These are phyloP conservation scores for Megaustenia siamemsis DNA, from an alignment of 2,888 invertebrate species.

Conservation along the genomic window DNA sequence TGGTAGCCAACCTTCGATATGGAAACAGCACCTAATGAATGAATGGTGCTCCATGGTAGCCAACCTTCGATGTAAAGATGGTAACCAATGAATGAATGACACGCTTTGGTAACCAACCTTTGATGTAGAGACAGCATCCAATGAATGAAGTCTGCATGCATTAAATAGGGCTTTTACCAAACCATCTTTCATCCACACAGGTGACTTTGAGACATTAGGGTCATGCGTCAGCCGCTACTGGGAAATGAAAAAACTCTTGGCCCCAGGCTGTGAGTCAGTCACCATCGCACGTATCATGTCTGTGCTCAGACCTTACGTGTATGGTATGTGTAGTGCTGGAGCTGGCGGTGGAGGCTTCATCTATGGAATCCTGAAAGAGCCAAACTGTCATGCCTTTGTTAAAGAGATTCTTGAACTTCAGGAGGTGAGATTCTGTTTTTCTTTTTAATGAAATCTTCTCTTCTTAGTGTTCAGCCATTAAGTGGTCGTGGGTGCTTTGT, in stretches of 20 bases:
- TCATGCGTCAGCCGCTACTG: conserved; percentile 78
- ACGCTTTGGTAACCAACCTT: too few species aligned
- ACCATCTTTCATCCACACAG: conserved; percentile 61
- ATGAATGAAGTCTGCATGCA: too few species aligned
- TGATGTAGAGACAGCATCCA: too few species aligned
- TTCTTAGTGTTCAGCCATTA: too few species aligned
- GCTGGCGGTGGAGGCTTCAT: conserved; percentile 81
- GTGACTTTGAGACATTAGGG: conserved; percentile 77
- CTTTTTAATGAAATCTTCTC: too few species aligned
- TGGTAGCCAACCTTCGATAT: too few species aligned
- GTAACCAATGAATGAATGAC: too few species aligned
- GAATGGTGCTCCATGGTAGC: too few species aligned
- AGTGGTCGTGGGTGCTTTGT: too few species aligned
- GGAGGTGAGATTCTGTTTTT: conserved; percentile 39
- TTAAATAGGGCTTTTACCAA: too few species aligned
- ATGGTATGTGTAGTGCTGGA: conserved; percentile 79
- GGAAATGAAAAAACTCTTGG: conserved; percentile 80
- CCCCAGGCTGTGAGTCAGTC: conserved; percentile 80
- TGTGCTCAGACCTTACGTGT: conserved; percentile 70
- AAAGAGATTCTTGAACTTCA: conserved; percentile 41
- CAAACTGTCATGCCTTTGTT: conserved; percentile 40
- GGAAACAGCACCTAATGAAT: too few species aligned
- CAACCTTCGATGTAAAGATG: too few species aligned
- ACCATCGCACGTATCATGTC: conserved; percentile 76
- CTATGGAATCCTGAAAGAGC: conserved; percentile 76